Evolutionary conservation across 2,797 vertebrate species (phyloP), one percentile per base, ranked within the genome.

Genomic region (Enteromius thamalakanensis): DNA sequence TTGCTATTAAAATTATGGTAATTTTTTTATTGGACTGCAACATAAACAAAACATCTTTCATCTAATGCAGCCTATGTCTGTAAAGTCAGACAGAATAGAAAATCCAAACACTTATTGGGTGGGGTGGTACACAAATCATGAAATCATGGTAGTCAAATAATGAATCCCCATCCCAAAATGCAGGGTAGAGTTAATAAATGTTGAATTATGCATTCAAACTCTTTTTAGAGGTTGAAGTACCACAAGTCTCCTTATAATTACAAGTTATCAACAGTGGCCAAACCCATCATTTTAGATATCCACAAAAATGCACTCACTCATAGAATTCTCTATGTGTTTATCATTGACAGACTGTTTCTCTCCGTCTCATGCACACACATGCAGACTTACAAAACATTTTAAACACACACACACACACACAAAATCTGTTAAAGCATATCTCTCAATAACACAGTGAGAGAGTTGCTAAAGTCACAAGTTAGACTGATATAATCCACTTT

Each of bases 181-280:
- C 47, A 76, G 49, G 62, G 77, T 45, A 68, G 53, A 26, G 29
- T 62, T 78, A 62, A 76, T 81, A 81, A 77, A 82, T 47, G 42
- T 76, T 67, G 64, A 74, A 80, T 75, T 58, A 68, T 58, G 60
- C 19, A 76, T 45, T 14, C 64, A 84, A 65, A 64, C 45, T 76
- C 53, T 29, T 72, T 76, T 79, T 21, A 37, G 79, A 81, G 79
- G 76, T 65, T 79, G 71, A 79, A 76, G 55, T 11, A 23, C 69
- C 67, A 79, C 76, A 72, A 71, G 58, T 37, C 71, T 29, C 76
- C 70, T 81, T 77, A 74, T 86, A 84, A 88, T 88, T 80, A 86
- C 55, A 74, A 69, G 76, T 47, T 78, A 83, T 53, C 32, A 83
- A 37, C 68, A 75, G 69, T 10, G 40, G 9, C 75, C 55, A 80